Evolutionary conservation across 2,797 vertebrate genomes (phyloP), one percentile per base, ranked within the genome.

Genomic region (Chelidonichthys spinosus): DNA sequence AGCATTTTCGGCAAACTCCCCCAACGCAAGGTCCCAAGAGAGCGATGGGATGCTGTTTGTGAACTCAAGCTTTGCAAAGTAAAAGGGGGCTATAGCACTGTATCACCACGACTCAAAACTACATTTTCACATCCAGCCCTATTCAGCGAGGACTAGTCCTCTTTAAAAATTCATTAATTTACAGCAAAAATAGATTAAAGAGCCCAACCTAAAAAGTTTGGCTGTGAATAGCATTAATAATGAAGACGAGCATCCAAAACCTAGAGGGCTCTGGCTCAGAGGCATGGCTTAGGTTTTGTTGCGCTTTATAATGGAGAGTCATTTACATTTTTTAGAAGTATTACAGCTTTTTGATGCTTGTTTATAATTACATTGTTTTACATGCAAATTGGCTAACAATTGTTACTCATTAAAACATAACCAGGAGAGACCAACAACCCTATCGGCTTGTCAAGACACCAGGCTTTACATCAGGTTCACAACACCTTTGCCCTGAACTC

Each of bases 101-200:
- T 89, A 83, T 88, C 90, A 90, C 89, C 69, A 55, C 79, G 32
- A 85, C 80, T 89, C 85, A 59, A 85, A 25, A 81, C 90, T 82
- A 70, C 87, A 90, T 83, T 88, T 91, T 89, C 89, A 89, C 78
- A 93, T 89, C 86, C 85, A 90, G 72, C 74, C 33, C 73, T 87
- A 91, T 91, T 91, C 92, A 89, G 84, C 68, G 62, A 91, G 86
- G 90, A 93, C 88, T 84, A 89, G 85, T 89, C 87, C 91, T 92
- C 87, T 92, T 94, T 94, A 93, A 94, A 94, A 93, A 94, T 94
- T 90, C 89, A 94, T 94, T 94, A 91, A 94, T 94, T 94, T 93
- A 92, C 91, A 91, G 91, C 94, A 93, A 92, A 95, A 94, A 93
- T 93, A 94, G 92, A 94, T 93, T 93, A 93, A 93, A 93, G 90